Conservation (phyloP, 1,140 invertebrate genomes). For the Aethina tumida region DNA sequence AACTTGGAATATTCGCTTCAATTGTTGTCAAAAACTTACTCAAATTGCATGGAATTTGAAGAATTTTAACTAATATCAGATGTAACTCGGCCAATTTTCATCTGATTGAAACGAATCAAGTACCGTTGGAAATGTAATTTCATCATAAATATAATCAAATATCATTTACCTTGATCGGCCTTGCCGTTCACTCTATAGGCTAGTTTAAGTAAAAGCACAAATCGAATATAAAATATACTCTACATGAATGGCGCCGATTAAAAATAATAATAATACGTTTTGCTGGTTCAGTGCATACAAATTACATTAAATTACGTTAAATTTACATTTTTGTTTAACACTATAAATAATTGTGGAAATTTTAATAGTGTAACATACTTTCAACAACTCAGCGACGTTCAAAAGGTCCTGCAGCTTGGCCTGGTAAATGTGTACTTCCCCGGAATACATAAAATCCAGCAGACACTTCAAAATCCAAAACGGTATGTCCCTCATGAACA, state of each 20-base stretch:
- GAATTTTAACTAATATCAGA: too few relatives aligned
- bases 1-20: conserved; percentile 3
- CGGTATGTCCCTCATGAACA: conserved; percentile 51
- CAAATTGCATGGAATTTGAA: too few relatives aligned
- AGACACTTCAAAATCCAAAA: conserved; percentile 42
- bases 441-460: conserved; percentile 48
- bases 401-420: conserved; percentile 35
- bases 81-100: not conserved
- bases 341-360: conserved; percentile 2
- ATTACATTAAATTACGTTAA: not conserved
- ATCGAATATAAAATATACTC: too few relatives aligned
- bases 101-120: too few relatives aligned
- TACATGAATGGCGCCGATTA: not conserved
- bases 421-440: conserved; percentile 42
- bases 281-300: too few relatives aligned
- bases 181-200: too few relatives aligned
- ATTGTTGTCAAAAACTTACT: conserved; percentile 2
- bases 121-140: too few relatives aligned
- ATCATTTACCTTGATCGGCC: too few relatives aligned
- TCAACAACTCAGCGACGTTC: conserved; percentile 36
- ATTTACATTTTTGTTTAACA: not conserved
- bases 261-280: conserved; percentile 1
- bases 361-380: conserved; percentile 26
- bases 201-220: too few relatives aligned
- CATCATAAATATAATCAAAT: too few relatives aligned